Conservation (phyloP, 2,888 invertebrate species). For the Dascillus cervinus region DNA sequence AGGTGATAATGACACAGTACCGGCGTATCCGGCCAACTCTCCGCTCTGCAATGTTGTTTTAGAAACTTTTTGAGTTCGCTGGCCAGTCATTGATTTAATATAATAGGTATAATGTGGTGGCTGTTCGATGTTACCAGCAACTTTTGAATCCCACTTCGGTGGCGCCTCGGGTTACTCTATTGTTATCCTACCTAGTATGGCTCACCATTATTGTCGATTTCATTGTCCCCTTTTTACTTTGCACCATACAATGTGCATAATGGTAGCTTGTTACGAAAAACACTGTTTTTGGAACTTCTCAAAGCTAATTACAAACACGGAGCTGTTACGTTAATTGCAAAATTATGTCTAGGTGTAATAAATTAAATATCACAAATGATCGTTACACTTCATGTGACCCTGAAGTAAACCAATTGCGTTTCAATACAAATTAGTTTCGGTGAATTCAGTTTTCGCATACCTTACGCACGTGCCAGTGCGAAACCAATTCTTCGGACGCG, state of each 20-base stretch:
- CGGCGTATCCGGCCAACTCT: constrained; percentile 39
- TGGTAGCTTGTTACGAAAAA: too few relatives aligned
- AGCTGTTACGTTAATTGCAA: too few relatives aligned
- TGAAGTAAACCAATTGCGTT: too few relatives aligned
- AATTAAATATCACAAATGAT: too few relatives aligned
- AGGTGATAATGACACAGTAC: constrained; percentile 42
- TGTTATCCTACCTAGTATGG: constrained; percentile 17
- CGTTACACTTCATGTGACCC: too few relatives aligned
- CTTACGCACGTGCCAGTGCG: constrained; percentile 35
- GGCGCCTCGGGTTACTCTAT: constrained; percentile 32
- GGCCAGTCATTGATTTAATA: constrained; percentile 33
- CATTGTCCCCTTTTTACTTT: too few relatives aligned
- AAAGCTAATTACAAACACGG: too few relatives aligned
- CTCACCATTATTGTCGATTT: neutral
- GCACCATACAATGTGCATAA: too few relatives aligned
- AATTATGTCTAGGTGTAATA: too few relatives aligned
- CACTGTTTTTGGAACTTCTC: too few relatives aligned
- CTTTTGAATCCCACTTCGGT: constrained; percentile 35
- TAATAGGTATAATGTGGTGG: constrained; percentile 39
- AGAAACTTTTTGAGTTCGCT: constrained; percentile 27
- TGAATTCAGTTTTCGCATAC: constrained; percentile 38
- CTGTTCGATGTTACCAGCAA: constrained; percentile 35
- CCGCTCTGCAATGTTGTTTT: constrained; percentile 36
- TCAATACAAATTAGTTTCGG: too few relatives aligned
- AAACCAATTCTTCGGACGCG: constrained; percentile 34